Percentiles rank a stretch among this genome's conserved stretches.
These are phyloP conservation scores for Ptilodon capucinus DNA, from an alignment of 2,888 invertebrate species.

Conservation along the genomic window DNA sequence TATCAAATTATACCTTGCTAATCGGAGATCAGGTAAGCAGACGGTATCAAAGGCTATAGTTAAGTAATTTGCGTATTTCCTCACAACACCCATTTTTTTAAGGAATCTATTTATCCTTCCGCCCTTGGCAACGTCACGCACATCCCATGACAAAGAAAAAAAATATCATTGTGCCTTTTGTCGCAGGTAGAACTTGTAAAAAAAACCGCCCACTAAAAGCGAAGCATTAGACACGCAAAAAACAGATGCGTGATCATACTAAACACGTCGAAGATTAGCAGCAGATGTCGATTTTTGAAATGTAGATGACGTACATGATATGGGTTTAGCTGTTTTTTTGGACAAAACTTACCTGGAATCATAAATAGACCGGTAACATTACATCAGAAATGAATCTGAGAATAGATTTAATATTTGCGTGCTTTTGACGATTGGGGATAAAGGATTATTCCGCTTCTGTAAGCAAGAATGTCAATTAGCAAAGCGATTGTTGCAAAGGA, in stretches of 20 bases:
- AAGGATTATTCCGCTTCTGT: slow-evolving; percentile 26
- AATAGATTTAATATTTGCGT: slow-evolving; percentile 16
- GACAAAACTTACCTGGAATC: slow-evolving; percentile 42
- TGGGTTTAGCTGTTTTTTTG: slow-evolving; percentile 48
- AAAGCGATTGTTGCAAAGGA: slow-evolving; percentile 5
- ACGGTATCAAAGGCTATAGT: slow-evolving; percentile 41
- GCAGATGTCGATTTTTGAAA: slow-evolving; percentile 69
- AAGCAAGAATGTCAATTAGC: slow-evolving; percentile 13
- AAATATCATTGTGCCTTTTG: slow-evolving; percentile 68
- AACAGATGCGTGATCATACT: slow-evolving; percentile 68
- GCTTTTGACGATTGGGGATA: slow-evolving; percentile 22
- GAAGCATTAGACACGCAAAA: slow-evolving; percentile 58
- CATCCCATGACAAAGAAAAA: slow-evolving; percentile 67
- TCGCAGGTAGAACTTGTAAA: slow-evolving; percentile 67
- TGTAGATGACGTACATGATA: slow-evolving; percentile 59
- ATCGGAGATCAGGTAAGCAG: slow-evolving; percentile 33
- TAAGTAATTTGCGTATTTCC: slow-evolving; percentile 69
- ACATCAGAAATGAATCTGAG: slow-evolving; percentile 11
- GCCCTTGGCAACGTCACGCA: slow-evolving; percentile 75
- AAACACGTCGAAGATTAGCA: slow-evolving; percentile 64
- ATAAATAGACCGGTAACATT: slow-evolving; percentile 33
- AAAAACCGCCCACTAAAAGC: slow-evolving; percentile 59
- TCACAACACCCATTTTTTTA: slow-evolving; percentile 62
- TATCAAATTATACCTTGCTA: slow-evolving; percentile 22
- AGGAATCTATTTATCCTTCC: slow-evolving; percentile 76